These are phyloP conservation scores for Epinephelus moara DNA, from an alignment of 2,113 vertebrate species.

Conservation along the genomic window DNA sequence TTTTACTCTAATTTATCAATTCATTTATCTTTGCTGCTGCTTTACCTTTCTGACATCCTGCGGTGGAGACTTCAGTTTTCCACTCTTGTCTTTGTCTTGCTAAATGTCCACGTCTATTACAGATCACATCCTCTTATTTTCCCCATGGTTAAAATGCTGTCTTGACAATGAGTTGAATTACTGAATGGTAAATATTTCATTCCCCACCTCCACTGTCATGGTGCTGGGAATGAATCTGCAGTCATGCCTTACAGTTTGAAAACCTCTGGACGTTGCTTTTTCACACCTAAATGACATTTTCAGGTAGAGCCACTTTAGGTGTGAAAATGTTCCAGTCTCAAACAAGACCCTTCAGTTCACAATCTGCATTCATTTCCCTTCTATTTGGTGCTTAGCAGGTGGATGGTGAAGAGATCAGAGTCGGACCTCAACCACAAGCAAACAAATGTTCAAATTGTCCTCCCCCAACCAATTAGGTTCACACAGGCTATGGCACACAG, in stretches of 20 bases:
- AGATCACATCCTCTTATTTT: too few relatives aligned
- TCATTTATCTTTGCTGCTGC: too few relatives aligned
- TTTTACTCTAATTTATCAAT: too few relatives aligned
- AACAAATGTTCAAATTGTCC: conserved; percentile 16
- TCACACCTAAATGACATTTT: background rate
- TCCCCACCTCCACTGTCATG: too few relatives aligned
- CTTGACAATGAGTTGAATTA: too few relatives aligned
- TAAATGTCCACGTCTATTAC: too few relatives aligned
- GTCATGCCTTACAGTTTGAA: background rate
- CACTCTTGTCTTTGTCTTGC: too few relatives aligned
- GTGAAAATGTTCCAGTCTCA: background rate
- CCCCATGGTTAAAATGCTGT: too few relatives aligned
- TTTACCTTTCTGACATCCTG: too few relatives aligned
- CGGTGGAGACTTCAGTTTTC: too few relatives aligned
- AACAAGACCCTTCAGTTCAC: background rate
- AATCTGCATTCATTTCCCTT: background rate
- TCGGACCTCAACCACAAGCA: background rate
- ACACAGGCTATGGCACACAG: conserved; percentile 1
- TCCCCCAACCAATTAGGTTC: conserved; percentile 20
- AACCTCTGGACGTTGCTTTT: background rate
- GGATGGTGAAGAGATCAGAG: background rate
- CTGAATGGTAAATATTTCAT: too few relatives aligned
- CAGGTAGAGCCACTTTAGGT: background rate
- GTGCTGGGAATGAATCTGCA: background rate
- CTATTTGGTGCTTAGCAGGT: background rate